Percentiles rank a stretch among this genome's conserved stretches.
Conservation (phyloP, 2,888 invertebrate genomes). For the Isoperla grammatica region DNA sequence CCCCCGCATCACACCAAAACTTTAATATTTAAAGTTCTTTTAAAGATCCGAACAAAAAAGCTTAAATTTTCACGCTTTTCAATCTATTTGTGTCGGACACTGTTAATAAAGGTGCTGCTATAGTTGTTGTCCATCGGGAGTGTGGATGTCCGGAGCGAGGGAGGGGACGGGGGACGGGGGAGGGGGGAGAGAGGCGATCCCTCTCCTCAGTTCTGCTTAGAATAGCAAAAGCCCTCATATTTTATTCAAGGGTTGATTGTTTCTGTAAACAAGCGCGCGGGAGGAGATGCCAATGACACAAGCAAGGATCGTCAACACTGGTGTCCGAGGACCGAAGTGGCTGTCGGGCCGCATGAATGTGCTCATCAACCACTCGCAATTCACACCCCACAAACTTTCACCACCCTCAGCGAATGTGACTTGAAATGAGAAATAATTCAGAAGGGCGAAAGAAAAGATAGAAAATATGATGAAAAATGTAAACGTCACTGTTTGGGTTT, state of each 20-base stretch:
- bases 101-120: too few relatives aligned
- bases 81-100: too few relatives aligned
- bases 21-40: too few relatives aligned
- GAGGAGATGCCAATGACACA: conserved; percentile 12
- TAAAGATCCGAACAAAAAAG: too few relatives aligned
- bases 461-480: conserved; percentile 5
- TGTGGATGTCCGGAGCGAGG: too few relatives aligned
- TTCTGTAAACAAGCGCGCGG: conserved; percentile 7
- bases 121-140: too few relatives aligned
- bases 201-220: too few relatives aligned
- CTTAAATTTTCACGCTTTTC: too few relatives aligned
- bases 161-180: too few relatives aligned
- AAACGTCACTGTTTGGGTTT: neutral
- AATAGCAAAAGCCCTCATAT: neutral
- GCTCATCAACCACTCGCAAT: conserved; percentile 26
- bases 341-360: conserved; percentile 29
- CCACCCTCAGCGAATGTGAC: conserved; percentile 26
- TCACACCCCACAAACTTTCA: conserved; percentile 11
- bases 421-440: conserved; percentile 28
- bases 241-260: conserved; percentile 16
- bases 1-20: too few relatives aligned
- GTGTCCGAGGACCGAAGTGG: too few relatives aligned
- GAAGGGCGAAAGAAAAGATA: conserved; percentile 7
- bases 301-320: conserved; percentile 26
- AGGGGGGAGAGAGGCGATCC: too few relatives aligned